Percentiles rank a stretch among this genome's conserved stretches.
phyloP scores from a whole-genome alignment of 2,113 vertebrate species.

The Mirounga angustirostris region DNA sequence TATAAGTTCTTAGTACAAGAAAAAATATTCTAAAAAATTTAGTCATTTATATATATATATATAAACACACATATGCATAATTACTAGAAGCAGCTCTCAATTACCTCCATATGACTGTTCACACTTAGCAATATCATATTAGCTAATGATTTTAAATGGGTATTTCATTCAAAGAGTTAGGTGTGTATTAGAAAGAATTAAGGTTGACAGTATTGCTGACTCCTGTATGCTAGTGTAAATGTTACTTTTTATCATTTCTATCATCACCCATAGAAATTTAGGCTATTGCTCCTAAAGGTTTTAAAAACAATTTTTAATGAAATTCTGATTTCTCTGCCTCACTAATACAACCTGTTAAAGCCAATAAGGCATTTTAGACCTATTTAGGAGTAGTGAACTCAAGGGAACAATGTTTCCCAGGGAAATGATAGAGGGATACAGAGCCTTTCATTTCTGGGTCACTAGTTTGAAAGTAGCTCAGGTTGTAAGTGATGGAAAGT shows the following conservation, averaged over 20 bases:
- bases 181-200: constrained; percentile 64
- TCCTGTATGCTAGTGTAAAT: constrained; percentile 11
- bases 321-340: constrained; percentile 47
- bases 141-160: constrained; percentile 7
- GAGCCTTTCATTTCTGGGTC: constrained; percentile 65
- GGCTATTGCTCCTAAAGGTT: constrained; percentile 51
- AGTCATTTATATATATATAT: not conserved
- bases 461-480: constrained; percentile 52
- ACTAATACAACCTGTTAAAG: constrained; percentile 25
- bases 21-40: not conserved
- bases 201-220: not conserved
- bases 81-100: constrained; percentile 16
- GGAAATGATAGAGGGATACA: constrained; percentile 69
- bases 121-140: constrained; percentile 50
- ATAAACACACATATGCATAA: not conserved
- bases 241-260: constrained; percentile 42
- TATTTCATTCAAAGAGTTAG: constrained; percentile 52
- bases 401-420: constrained; percentile 56
- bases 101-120: not conserved
- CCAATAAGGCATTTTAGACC: constrained; percentile 35
- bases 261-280: constrained; percentile 32
- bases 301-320: constrained; percentile 24
- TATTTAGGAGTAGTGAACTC: constrained; percentile 60
- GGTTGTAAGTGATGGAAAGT: constrained; percentile 62
- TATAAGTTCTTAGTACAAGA: not conserved